Base-by-base conservation (phyloP, 2,113 vertebrate species). In the Ophiodon elongatus region DNA sequence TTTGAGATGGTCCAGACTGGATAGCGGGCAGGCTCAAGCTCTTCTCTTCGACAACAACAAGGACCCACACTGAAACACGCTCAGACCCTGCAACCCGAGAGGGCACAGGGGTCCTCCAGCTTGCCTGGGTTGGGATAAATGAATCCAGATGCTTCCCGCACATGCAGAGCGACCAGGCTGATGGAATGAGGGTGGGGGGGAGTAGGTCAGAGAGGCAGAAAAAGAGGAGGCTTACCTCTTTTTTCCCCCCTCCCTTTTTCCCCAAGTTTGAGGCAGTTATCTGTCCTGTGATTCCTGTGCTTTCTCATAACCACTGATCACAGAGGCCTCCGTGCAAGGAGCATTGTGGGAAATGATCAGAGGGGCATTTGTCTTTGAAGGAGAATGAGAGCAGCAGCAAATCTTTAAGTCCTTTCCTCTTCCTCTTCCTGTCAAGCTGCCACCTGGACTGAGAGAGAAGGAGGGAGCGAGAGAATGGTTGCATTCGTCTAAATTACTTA, bases 101-200 rank as follows among this genome's bases (percentile, higher is more conserved):
- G 94, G 94, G 94, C 90, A 92, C 88, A 85, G 93, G 91, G 93
- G 93, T 91, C 65, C 63, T 89, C 74, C 75, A 82, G 89, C 80
- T 80, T 90, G 91, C 94, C 90, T 84, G 88, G 79, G 84, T 90
- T 84, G 91, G 83, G 91, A 89, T 99, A 99, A 99, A 95, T 89
- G 96, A 95, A 98, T 95, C 96, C 98, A 99, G 97, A 99, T 99
- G 98, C 95, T 96, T 95, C 95, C 95, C 92, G 94, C 93, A 93
- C 88, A 93, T 89, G 94, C 80, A 73, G 78, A 88, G 92, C 91
- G 7, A 82, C 91, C 87, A 95, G 91, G 91, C 94, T 90, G 91
- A 94, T 91, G 94, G 95, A 94, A 76, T 37, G 57, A 77, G 65
- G 81, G 77, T 1, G 31, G 85, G 82, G 82, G 50, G 71, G 47